Evolutionary conservation across 2,888 invertebrate species (phyloP).

Genomic region (Syrista parreyssii): DNA sequence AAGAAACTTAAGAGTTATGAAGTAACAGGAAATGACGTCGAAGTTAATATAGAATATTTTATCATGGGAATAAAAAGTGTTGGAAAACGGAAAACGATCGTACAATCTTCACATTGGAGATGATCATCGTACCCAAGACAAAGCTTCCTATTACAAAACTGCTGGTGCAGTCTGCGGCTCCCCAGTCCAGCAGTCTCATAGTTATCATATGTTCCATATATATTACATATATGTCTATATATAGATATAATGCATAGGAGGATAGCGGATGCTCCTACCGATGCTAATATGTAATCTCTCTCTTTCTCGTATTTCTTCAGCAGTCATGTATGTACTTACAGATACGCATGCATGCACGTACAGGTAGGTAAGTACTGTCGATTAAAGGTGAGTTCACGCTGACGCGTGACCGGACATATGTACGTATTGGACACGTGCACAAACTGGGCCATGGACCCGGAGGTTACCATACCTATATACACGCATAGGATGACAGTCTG

Average conservation of each 20-base stretch:
- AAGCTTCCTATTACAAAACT: background rate
- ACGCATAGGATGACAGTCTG: background rate
- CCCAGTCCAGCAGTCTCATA: background rate
- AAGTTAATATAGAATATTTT: background rate
- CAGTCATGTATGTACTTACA: background rate
- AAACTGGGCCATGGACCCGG: constrained; percentile 40
- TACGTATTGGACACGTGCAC: constrained; percentile 22
- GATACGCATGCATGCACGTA: background rate
- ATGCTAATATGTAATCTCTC: background rate
- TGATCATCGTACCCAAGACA: background rate
- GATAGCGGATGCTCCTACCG: background rate
- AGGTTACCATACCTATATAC: constrained; percentile 8
- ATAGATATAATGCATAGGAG: background rate
- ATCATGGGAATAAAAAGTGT: background rate
- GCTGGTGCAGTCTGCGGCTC: background rate
- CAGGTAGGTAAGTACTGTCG: constrained; percentile 16
- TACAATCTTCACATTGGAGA: background rate
- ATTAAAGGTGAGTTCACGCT: constrained; percentile 12
- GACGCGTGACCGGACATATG: background rate
- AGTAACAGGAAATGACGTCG: background rate
- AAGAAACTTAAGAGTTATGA: background rate
- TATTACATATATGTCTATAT: background rate
- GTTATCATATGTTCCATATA: background rate
- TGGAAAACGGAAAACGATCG: background rate
- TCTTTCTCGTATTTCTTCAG: background rate